phyloP scores from a whole-genome alignment of 2,113 vertebrate species.

The Numida meleagris region DNA sequence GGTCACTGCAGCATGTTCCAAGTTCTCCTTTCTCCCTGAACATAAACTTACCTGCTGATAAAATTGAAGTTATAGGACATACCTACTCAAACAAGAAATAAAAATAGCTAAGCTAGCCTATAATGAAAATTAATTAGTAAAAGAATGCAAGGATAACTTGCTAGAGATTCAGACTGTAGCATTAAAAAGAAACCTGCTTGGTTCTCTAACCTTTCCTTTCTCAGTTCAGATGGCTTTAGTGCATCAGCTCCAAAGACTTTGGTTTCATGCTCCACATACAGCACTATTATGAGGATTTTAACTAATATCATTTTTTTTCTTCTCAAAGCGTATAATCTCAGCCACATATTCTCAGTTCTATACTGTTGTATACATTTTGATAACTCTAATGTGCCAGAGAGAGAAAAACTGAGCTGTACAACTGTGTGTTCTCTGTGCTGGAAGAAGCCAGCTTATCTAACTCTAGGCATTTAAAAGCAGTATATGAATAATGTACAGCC shows the following conservation, averaged over 20 bases:
- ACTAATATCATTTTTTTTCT: not conserved
- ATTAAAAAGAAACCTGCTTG: not conserved
- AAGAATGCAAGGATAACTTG: not conserved
- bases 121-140: not conserved
- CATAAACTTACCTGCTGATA: not conserved
- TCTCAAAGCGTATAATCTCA: not conserved
- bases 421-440: not conserved
- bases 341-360: not conserved
- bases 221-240: not conserved
- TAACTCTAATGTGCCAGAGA: not conserved
- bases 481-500: constrained; percentile 8
- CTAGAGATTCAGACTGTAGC: not conserved
- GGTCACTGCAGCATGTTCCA: not conserved
- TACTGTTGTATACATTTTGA: not conserved
- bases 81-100: not conserved
- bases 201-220: not conserved
- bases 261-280: not conserved
- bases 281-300: not conserved
- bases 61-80: not conserved
- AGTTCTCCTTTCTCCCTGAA: not conserved
- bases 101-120: not conserved
- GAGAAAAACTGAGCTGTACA: not conserved
- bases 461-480: constrained; percentile 7
- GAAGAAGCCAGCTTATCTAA: constrained; percentile 27
- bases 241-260: not conserved